A percentile compares a stretch with the other conserved stretches of the same genome.
phyloP scores from a whole-genome alignment of 2,888 invertebrate species.

The Himalopsyche anomala region DNA sequence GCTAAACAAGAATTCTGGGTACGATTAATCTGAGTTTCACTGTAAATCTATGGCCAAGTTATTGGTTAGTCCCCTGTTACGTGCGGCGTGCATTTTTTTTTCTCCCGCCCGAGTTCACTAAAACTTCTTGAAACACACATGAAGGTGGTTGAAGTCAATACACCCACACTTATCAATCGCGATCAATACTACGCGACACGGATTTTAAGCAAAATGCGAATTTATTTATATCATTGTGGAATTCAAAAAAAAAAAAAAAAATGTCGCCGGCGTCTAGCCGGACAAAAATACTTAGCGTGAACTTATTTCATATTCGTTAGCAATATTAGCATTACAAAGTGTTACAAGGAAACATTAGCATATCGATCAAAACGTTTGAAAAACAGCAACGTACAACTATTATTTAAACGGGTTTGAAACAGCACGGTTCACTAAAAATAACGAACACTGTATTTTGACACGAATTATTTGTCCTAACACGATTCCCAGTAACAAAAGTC shows the following conservation, averaged over 20 bases:
- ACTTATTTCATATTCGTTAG: not conserved
- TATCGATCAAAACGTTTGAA: not conserved
- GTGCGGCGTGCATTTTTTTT: conserved; percentile 41
- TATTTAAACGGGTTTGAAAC: too few species aligned
- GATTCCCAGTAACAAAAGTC: too few species aligned
- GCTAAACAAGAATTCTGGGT: too few species aligned
- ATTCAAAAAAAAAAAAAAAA: not conserved
- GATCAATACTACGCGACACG: conserved; percentile 12
- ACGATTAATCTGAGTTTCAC: not conserved
- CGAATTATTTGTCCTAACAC: too few species aligned
- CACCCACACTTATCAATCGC: conserved; percentile 15
- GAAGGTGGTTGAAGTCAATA: conserved; percentile 55
- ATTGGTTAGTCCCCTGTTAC: not conserved
- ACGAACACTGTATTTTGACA: too few species aligned
- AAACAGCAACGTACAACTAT: too few species aligned
- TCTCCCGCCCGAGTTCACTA: conserved; percentile 52
- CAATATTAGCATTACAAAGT: not conserved
- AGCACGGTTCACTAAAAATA: too few species aligned
- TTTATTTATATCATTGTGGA: not conserved
- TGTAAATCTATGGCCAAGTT: not conserved
- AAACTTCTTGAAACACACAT: conserved; percentile 56
- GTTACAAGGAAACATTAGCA: not conserved
- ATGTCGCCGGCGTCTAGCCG: not conserved
- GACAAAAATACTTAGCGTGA: not conserved
- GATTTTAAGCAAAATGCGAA: not conserved